Evolutionary conservation across 2,888 invertebrate species (phyloP), one percentile per base, ranked within the genome.

Genomic region (Drosophila ustulata): DNA sequence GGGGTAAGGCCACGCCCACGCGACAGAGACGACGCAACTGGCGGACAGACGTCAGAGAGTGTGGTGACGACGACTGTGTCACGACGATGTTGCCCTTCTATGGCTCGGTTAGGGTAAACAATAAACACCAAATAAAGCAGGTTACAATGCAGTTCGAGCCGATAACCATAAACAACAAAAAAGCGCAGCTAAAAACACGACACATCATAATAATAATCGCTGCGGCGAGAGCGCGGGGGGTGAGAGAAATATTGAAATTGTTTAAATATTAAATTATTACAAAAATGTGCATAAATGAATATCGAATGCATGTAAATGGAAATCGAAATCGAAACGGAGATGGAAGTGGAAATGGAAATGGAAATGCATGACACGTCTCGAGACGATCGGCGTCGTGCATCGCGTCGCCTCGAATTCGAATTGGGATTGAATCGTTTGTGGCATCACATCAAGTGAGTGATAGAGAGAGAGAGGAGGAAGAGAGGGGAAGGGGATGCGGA

Each of bases 121-220:
- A 81, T 83, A 83, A 86, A 86, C 81, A 86, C 87, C 82, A 83
- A 83, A 83, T 86, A 83, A 83, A 86, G 87, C 84, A 71, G 66
- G 77, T 70, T 46, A 69, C 37, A 73, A 72, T 82, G 86, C 78
- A 69, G 64, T 46, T 61, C 58, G 53, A 56, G 41, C 34, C 62
- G 73, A 80, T 80, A 78, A 45, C 83, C 80, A 82, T 82, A 82
- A 80, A 78, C 11, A 37, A 37, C 30, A 34, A 34, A 34, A 4
- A n/a, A 1, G 34, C 0, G 34, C 34, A 9, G 25, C 2, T 18
- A 57, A 51, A 39, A 25, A 43, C 25, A 51, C 30, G 18, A 26
- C 26, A 47, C 39, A 46, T n/a, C 34, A 49, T 34, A 51, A 59
- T 57, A 59, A 59, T 55, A 55, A 59, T 51, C 13, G 49, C 51